phyloP scores from a whole-genome alignment of 2,797 vertebrate genomes.

The Coluber constrictor region DNA sequence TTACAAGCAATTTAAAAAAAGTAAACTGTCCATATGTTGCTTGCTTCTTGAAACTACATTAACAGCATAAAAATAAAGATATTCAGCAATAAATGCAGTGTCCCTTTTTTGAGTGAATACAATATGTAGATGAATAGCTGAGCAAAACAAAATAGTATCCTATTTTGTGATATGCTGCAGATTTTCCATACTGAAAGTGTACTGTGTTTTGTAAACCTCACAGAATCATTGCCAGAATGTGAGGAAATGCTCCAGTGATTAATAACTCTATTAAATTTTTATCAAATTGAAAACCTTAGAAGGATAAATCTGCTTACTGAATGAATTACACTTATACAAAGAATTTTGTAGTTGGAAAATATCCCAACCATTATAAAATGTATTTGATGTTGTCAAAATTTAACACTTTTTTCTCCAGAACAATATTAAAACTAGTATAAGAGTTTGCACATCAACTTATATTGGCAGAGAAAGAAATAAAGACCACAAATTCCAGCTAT shows the following conservation, averaged over 20 bases:
- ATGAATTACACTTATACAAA: background rate
- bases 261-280: background rate
- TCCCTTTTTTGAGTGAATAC: background rate
- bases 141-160: background rate
- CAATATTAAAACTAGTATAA: background rate
- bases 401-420: background rate
- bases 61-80: constrained; percentile 9
- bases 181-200: background rate
- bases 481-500: background rate
- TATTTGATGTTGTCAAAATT: background rate
- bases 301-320: background rate
- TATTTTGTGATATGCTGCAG: background rate
- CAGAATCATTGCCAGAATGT: background rate
- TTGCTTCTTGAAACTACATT: constrained; percentile 22
- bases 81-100: background rate
- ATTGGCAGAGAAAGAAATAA: background rate
- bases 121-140: background rate
- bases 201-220: constrained; percentile 1
- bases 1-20: constrained; percentile 42
- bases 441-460: background rate
- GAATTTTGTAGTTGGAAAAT: background rate
- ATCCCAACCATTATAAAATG: background rate
- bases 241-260: background rate
- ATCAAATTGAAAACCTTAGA: background rate
- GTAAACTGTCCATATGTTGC: constrained; percentile 18